phyloP scores from a whole-genome alignment of 1,140 invertebrate species.

The Archegozetes longisetosus region DNA sequence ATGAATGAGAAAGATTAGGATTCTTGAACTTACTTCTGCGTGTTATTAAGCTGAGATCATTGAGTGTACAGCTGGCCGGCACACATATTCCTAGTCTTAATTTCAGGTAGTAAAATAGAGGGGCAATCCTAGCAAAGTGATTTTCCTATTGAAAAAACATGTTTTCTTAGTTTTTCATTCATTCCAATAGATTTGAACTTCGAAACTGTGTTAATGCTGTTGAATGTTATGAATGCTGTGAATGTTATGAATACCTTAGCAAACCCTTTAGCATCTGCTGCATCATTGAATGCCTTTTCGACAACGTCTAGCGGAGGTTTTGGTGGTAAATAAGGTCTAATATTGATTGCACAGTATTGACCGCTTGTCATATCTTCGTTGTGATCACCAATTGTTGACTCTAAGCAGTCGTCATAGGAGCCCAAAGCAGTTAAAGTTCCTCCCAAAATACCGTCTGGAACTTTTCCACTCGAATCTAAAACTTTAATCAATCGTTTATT shows the following conservation, averaged over 20 bases:
- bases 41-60: conserved; percentile 9
- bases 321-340: conserved; percentile 15
- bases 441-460: conserved; percentile 17
- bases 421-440: conserved; percentile 20
- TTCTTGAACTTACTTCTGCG: conserved; percentile 15
- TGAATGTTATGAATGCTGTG: neutral
- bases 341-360: conserved; percentile 15
- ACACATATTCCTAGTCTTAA: conserved; percentile 17
- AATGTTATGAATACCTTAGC: conserved; percentile 1
- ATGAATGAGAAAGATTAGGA: too few species aligned
- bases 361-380: conserved; percentile 10
- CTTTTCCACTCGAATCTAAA: conserved; percentile 18
- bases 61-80: conserved; percentile 10
- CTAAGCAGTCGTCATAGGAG: conserved; percentile 21
- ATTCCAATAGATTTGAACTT: too few species aligned
- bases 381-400: conserved; percentile 7
- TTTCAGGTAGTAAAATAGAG: conserved; percentile 18
- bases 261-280: neutral
- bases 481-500: too few species aligned
- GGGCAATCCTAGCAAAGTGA: neutral
- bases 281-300: neutral
- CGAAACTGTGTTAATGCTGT: too few species aligned
- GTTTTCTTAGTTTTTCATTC: neutral
- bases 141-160: neutral
- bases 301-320: conserved; percentile 7